Base-by-base conservation (phyloP, 2,113 vertebrate species). In the Mustela nigripes region DNA sequence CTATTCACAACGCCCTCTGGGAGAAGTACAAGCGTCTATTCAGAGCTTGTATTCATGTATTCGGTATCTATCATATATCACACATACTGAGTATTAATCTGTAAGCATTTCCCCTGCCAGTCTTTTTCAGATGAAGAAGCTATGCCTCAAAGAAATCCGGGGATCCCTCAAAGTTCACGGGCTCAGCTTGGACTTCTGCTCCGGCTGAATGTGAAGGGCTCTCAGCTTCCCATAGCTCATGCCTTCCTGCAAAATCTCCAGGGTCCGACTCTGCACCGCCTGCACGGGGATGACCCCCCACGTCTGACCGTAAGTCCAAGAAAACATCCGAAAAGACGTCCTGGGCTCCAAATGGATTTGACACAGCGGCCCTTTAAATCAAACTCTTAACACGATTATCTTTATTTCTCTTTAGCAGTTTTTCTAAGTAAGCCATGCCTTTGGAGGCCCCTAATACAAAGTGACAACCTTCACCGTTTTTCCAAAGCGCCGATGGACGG, bases 401-500 rank as follows among this genome's bases (percentile, higher is more conserved):
- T 97, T 90, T 82, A 95, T 96, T 95, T 94, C 60, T 89, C 80
- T 94, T 92, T 63, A 58, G 94, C 92, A 31, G 36, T 95, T 92
- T 95, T 73, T 53, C 88, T 94, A 94, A 99, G 93, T 98, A 98
- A 99, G 98, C 94, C 22, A 0, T 98, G 98, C 85, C 92, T 98
- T 94, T 74, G 84, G 97, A 97, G 87, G 19, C 2, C 2, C 73
- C 97, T 99, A 97, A 99, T 98, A 89, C 97, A 95, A 98, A 98
- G 96, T 98, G 99, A 98, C 98, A 98, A 96, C 97, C 94, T 76
- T 56, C 88, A 65, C 92, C n/a, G 39, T 97, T 98, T 97, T 97
- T 97, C 93, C 97, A 92, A 97, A 95, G 91, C 80, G 21, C 89
- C 33, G 28, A 94, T 92, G 92, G 50, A 71, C 73, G 3, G 92